phyloP scores from a whole-genome alignment of 2,888 invertebrate genomes.

The Sympetrum striolatum region DNA sequence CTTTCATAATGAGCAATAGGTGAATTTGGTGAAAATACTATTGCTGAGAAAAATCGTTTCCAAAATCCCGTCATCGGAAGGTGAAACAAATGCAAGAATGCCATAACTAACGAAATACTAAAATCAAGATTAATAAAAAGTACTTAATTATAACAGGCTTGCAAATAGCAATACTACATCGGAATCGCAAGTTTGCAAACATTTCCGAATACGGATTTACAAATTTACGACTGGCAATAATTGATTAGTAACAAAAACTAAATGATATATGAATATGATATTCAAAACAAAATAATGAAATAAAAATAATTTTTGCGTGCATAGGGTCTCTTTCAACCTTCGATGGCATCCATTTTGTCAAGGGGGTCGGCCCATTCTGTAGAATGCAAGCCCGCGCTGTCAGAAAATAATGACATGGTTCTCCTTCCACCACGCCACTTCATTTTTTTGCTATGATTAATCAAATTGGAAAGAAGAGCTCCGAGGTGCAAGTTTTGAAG shows the following conservation, averaged over 20 bases:
- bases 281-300: not conserved
- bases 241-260: not conserved
- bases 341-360: slow-evolving; percentile 81
- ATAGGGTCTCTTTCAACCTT: slow-evolving; percentile 73
- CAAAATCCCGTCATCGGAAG: too few relatives aligned
- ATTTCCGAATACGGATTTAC: not conserved
- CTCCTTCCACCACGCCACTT: slow-evolving; percentile 53
- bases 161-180: not conserved
- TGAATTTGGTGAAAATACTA: not conserved
- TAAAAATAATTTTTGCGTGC: slow-evolving; percentile 3
- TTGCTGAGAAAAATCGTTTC: too few relatives aligned
- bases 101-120: not conserved
- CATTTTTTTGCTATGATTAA: slow-evolving; percentile 48
- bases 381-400: slow-evolving; percentile 60
- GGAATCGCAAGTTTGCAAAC: slow-evolving; percentile 15
- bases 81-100: too few relatives aligned
- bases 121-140: not conserved
- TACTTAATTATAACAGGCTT: not conserved
- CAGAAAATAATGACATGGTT: slow-evolving; percentile 64
- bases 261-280: too few relatives aligned
- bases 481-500: not conserved
- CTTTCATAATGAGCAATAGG: not conserved
- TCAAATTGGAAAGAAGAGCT: slow-evolving; percentile 33
- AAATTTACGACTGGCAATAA: not conserved
- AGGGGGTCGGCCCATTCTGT: slow-evolving; percentile 72